Conservation (phyloP, 1,140 invertebrate genomes). For the Bradynema listronoti region DNA sequence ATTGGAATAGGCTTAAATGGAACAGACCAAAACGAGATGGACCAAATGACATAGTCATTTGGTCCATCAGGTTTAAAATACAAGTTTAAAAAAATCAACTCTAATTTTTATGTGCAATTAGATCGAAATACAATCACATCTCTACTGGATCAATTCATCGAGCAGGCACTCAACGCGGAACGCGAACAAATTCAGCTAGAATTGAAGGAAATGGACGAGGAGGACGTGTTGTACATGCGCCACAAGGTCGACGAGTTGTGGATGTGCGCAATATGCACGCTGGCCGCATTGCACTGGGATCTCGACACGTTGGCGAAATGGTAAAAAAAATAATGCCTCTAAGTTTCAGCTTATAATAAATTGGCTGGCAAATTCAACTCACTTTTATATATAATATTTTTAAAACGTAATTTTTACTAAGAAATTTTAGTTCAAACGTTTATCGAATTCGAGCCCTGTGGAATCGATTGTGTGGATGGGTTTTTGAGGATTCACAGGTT, state of each 20-base stretch:
- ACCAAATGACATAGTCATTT: too few relatives aligned
- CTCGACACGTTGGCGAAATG: conserved; percentile 23
- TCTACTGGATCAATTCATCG: conserved; percentile 30
- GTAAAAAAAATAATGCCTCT: conserved; percentile 4
- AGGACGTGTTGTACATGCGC: conserved; percentile 14
- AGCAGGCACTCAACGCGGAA: conserved; percentile 21
- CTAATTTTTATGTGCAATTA: too few relatives aligned
- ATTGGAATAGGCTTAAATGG: too few relatives aligned
- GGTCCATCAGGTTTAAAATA: too few relatives aligned
- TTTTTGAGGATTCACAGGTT: conserved; percentile 1
- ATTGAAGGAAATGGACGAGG: conserved; percentile 26
- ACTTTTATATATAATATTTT: background rate
- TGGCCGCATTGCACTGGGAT: conserved; percentile 23
- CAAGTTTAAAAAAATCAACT: too few relatives aligned
- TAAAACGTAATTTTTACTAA: background rate
- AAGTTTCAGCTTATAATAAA: background rate
- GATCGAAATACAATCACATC: background rate
- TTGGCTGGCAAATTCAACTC: background rate
- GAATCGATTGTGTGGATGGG: conserved; percentile 12
- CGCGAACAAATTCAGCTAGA: conserved; percentile 13
- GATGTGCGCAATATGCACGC: conserved; percentile 25
- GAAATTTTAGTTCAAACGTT: conserved; percentile 25
- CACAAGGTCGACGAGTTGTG: conserved; percentile 27
- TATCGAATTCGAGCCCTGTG: conserved; percentile 12
- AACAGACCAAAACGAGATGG: too few relatives aligned